Conservation (phyloP, 2,888 invertebrate genomes). For the Sesamia inferens region DNA sequence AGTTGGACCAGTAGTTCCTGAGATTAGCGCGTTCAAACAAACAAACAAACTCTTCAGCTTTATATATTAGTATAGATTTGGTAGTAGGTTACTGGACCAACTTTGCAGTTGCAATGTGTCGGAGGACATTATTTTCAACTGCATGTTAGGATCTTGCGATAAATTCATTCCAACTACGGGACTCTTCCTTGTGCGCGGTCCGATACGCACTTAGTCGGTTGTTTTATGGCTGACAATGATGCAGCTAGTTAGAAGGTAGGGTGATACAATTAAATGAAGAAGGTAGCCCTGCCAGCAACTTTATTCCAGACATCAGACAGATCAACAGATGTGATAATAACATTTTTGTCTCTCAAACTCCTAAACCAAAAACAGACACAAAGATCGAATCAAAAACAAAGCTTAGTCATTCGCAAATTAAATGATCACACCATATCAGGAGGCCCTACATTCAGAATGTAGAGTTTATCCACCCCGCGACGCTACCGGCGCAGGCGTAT, state of each 20-base stretch:
- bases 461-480: conserved; percentile 83
- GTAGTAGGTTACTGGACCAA: too few relatives aligned
- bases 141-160: too few relatives aligned
- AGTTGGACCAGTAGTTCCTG: too few relatives aligned
- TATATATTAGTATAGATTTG: too few relatives aligned
- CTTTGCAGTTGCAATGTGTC: too few relatives aligned
- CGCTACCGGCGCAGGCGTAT: conserved; percentile 73
- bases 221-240: background rate
- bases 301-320: background rate
- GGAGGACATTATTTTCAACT: too few relatives aligned
- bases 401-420: conserved; percentile 63
- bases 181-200: too few relatives aligned
- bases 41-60: too few relatives aligned
- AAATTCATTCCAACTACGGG: too few relatives aligned
- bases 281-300: background rate
- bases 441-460: conserved; percentile 61
- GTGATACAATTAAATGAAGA: background rate
- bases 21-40: too few relatives aligned
- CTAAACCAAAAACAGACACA: conserved; percentile 31
- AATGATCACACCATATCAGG: conserved; percentile 61
- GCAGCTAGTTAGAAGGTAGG: background rate
- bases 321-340: background rate
- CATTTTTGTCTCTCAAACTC: background rate
- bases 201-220: too few relatives aligned
- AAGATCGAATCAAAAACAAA: conserved; percentile 42